phyloP scores from a whole-genome alignment of 2,797 vertebrate genomes.

The Selene dorsalis region DNA sequence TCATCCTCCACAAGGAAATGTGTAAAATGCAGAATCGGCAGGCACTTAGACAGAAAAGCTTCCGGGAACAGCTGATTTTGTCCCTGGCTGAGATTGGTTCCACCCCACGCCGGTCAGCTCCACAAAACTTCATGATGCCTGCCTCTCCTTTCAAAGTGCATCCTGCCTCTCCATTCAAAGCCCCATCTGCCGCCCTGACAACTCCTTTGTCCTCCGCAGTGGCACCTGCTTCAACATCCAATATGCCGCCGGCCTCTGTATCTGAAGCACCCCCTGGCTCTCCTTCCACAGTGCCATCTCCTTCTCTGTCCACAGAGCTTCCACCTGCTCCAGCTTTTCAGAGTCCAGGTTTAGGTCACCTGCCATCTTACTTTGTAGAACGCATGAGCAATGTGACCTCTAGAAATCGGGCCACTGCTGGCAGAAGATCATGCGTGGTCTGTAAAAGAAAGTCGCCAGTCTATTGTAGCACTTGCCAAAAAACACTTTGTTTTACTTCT shows the following conservation, averaged over 20 bases:
- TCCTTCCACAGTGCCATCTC: background rate
- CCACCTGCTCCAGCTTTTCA: background rate
- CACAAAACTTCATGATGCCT: conserved; percentile 46
- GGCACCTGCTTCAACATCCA: background rate
- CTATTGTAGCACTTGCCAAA: conserved; percentile 71
- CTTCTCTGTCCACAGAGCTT: background rate
- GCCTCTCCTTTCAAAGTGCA: conserved; percentile 30
- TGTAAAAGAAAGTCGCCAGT: conserved; percentile 72
- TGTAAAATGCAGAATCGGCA: conserved; percentile 63
- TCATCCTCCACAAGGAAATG: conserved; percentile 75
- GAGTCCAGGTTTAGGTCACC: conserved; percentile 53
- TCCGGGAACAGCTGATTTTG: conserved; percentile 69
- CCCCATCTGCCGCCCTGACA: background rate
- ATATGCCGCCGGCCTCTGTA: too few species aligned
- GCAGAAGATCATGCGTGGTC: conserved; percentile 66
- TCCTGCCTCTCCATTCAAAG: background rate
- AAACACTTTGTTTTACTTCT: conserved; percentile 72
- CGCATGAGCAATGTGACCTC: conserved; percentile 65
- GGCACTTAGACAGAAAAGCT: conserved; percentile 54
- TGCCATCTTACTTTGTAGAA: conserved; percentile 69
- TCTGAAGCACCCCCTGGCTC: background rate
- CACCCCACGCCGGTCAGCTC: conserved; percentile 44
- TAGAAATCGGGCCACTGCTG: conserved; percentile 56
- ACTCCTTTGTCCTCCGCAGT: background rate
- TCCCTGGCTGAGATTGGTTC: conserved; percentile 69